A percentile compares a stretch with the other conserved stretches of the same genome.
phyloP scores from a whole-genome alignment of 92 coral and sea anemone species.

The Paragorgia papillata region DNA sequence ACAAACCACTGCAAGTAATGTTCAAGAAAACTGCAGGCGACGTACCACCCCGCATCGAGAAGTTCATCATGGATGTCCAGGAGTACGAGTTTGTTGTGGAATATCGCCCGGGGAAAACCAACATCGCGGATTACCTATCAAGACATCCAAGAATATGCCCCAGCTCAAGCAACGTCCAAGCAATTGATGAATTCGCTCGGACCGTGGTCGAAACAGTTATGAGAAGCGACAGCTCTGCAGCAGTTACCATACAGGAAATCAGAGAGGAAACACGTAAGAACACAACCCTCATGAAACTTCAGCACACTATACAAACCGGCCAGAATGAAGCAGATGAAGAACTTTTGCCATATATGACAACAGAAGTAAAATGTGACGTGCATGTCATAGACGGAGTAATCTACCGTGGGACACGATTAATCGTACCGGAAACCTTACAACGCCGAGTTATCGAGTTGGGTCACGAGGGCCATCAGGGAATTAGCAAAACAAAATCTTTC shows the following conservation, averaged over 20 bases:
- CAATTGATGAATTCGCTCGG: slow-evolving; percentile 13
- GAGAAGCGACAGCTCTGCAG: neutral
- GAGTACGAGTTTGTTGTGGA: slow-evolving; percentile 14
- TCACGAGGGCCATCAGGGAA: slow-evolving; percentile 25
- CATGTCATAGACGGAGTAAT: slow-evolving; percentile 1
- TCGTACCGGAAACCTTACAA: slow-evolving; percentile 1
- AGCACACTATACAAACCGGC: slow-evolving; percentile 8
- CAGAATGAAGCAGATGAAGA: slow-evolving; percentile 17
- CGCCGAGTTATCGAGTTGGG: neutral
- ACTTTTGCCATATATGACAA: neutral
- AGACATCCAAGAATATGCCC: slow-evolving; percentile 6
- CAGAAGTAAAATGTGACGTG: neutral
- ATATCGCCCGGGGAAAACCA: slow-evolving; percentile 14
- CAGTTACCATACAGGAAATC: slow-evolving; percentile 1
- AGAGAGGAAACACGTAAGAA: slow-evolving; percentile 2
- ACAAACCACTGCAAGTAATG: slow-evolving; percentile 14
- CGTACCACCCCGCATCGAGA: neutral
- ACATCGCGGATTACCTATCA: slow-evolving; percentile 12
- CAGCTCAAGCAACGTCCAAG: neutral
- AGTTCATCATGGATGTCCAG: slow-evolving; percentile 14
- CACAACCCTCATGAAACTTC: neutral
- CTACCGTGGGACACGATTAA: neutral
- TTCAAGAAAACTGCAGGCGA: slow-evolving; percentile 14
- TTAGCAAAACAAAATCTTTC: neutral
- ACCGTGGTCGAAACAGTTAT: slow-evolving; percentile 5